phyloP scores from a whole-genome alignment of 1,140 invertebrate genomes.

The Drosophila gunungcola region DNA sequence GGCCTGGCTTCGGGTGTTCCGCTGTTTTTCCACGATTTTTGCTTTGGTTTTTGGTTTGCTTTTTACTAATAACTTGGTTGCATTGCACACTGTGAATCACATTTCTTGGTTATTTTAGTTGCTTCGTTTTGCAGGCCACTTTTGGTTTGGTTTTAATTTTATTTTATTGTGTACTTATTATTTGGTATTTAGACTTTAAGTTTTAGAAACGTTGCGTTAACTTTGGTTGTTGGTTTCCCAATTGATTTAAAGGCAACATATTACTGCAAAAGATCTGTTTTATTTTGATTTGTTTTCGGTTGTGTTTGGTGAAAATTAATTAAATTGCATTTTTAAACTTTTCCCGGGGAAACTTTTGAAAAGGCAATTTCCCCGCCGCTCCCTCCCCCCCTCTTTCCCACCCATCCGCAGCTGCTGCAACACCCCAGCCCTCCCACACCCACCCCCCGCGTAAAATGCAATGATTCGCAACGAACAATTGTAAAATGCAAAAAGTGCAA shows the following conservation, averaged over 20 bases:
- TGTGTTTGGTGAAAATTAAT: constrained; percentile 40
- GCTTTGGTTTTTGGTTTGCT: constrained; percentile 24
- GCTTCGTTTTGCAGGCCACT: constrained; percentile 74
- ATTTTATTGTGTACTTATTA: constrained; percentile 9
- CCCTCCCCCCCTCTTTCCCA: neutral
- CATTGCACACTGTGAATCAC: constrained; percentile 78
- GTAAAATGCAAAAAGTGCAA: constrained; percentile 53
- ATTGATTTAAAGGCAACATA: constrained; percentile 71
- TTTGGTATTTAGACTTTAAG: constrained; percentile 40
- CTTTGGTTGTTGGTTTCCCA: constrained; percentile 63
- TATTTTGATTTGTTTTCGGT: constrained; percentile 18
- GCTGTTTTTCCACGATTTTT: constrained; percentile 14
- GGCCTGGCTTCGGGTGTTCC: constrained; percentile 33
- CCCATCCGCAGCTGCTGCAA: constrained; percentile 30
- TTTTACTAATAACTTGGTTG: constrained; percentile 47
- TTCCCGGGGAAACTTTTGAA: constrained; percentile 26
- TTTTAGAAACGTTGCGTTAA: constrained; percentile 80
- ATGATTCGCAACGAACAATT: constrained; percentile 65
- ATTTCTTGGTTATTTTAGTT: constrained; percentile 67
- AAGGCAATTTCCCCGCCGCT: constrained; percentile 21
- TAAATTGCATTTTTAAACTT: constrained; percentile 67
- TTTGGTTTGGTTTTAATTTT: constrained; percentile 59
- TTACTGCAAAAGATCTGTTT: constrained; percentile 60
- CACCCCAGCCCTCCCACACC: neutral
- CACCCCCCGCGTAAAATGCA: constrained; percentile 28